These are phyloP conservation scores for Hololepta plana DNA, from an alignment of 2,888 invertebrate species.

Conservation along the genomic window DNA sequence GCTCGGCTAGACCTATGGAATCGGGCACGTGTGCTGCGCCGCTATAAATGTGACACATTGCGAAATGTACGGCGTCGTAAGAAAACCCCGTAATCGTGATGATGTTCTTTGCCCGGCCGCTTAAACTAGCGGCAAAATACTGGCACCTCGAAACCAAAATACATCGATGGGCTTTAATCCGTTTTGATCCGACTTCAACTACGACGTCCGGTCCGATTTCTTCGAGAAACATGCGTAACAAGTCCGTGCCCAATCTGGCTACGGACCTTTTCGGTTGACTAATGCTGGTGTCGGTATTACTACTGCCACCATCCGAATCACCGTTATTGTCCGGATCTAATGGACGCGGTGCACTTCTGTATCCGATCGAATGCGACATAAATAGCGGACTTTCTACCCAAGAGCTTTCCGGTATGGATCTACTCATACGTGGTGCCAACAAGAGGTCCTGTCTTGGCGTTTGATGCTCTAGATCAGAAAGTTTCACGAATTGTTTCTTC, in stretches of 20 bases:
- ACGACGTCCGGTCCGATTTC: conserved; percentile 80
- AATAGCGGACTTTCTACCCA: conserved; percentile 41
- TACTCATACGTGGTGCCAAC: conserved; percentile 40
- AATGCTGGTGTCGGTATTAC: conserved; percentile 26
- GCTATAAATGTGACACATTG: conserved; percentile 85
- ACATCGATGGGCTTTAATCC: conserved; percentile 80
- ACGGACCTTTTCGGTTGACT: conserved; percentile 33
- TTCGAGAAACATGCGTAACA: conserved; percentile 79
- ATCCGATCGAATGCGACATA: conserved; percentile 43
- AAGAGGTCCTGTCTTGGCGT: conserved; percentile 31
- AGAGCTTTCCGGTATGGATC: conserved; percentile 49
- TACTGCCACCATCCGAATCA: background rate
- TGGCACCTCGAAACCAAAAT: conserved; percentile 81
- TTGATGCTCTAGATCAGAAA: conserved; percentile 63
- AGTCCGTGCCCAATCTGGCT: conserved; percentile 58
- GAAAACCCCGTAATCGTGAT: conserved; percentile 36
- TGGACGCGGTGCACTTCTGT: conserved; percentile 23
- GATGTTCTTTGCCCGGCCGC: conserved; percentile 50
- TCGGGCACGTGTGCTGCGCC: conserved; percentile 80
- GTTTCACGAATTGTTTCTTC: conserved; percentile 50
- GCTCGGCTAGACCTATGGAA: conserved; percentile 66
- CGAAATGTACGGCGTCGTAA: conserved; percentile 74
- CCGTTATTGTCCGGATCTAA: conserved; percentile 18
- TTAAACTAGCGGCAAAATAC: conserved; percentile 81
- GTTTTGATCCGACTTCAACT: conserved; percentile 64